Percentiles rank a stretch among this genome's conserved stretches.
These are phyloP conservation scores for Odobenus rosmarus DNA, from an alignment of 2,113 vertebrate genomes.

Conservation along the genomic window DNA sequence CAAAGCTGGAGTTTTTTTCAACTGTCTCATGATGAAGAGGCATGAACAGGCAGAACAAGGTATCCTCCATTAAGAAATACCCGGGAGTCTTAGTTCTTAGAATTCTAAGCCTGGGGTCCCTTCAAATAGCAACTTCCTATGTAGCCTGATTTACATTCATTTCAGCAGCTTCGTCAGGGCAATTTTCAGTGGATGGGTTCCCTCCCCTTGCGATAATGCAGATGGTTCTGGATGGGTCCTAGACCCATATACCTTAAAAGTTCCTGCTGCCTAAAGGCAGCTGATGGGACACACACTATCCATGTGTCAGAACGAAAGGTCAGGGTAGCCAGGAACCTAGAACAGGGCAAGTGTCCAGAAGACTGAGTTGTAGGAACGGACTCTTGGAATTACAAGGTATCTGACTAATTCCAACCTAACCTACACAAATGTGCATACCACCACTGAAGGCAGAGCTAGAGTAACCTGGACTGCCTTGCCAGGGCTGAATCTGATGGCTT, in stretches of 20 bases:
- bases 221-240: not conserved
- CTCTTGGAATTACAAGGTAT: not conserved
- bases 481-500: not conserved
- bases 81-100: not conserved
- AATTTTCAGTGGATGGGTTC: not conserved
- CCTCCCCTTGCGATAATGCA: not conserved
- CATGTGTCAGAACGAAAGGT: not conserved
- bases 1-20: not conserved
- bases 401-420: not conserved
- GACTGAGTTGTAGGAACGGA: not conserved
- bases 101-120: not conserved
- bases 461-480: not conserved
- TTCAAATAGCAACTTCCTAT: not conserved
- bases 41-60: not conserved
- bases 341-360: not conserved
- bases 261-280: not conserved
- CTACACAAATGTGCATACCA: not conserved
- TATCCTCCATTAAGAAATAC: not conserved
- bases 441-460: not conserved
- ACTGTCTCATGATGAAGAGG: not conserved
- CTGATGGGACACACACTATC: not conserved
- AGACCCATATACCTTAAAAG: not conserved
- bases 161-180: not conserved
- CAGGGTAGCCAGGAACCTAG: not conserved
- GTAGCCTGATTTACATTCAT: not conserved